Evolutionary conservation across 2,888 invertebrate genomes (phyloP).

Genomic region (Hetaerina titia): DNA sequence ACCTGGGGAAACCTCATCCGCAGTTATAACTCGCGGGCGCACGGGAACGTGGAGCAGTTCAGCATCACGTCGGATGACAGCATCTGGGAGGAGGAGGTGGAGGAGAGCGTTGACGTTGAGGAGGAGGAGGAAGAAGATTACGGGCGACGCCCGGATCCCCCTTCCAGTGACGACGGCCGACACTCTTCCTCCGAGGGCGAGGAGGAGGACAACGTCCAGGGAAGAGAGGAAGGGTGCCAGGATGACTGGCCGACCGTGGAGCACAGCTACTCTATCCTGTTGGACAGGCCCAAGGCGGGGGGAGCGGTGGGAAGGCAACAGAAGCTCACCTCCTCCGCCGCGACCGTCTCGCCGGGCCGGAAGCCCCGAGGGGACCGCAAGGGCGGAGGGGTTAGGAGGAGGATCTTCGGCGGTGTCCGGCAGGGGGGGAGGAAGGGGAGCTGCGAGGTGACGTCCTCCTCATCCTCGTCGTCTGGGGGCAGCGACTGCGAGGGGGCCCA

Average conservation of each 20-base stretch:
- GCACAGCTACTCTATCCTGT: conserved; percentile 74
- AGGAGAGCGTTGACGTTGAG: conserved; percentile 68
- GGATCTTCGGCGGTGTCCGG: not conserved
- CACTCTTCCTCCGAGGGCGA: conserved; percentile 49
- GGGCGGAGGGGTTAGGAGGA: not conserved
- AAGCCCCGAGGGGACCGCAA: not conserved
- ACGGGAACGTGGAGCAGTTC: conserved; percentile 89
- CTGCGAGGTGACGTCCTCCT: conserved; percentile 79
- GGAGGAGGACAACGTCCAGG: conserved; percentile 58
- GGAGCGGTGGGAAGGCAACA: not conserved
- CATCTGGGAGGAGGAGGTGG: conserved; percentile 86
- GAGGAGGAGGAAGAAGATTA: conserved; percentile 25
- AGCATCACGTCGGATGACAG: conserved; percentile 89
- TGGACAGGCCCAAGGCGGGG: conserved; percentile 20
- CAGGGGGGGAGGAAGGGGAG: conserved; percentile 74
- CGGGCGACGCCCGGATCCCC: not conserved
- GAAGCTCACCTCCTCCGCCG: conserved; percentile 3
- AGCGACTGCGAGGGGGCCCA: conserved; percentile 79
- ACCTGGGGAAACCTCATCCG: conserved; percentile 88
- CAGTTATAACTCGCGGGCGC: conserved; percentile 86
- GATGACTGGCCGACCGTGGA: conserved; percentile 72
- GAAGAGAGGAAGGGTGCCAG: conserved; percentile 24
- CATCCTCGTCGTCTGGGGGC: conserved; percentile 20
- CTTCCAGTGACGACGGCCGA: not conserved
- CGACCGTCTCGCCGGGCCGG: not conserved